Evolutionary conservation across 2,888 invertebrate species (phyloP).

Genomic region (Prosopocoilus inquinatus): DNA sequence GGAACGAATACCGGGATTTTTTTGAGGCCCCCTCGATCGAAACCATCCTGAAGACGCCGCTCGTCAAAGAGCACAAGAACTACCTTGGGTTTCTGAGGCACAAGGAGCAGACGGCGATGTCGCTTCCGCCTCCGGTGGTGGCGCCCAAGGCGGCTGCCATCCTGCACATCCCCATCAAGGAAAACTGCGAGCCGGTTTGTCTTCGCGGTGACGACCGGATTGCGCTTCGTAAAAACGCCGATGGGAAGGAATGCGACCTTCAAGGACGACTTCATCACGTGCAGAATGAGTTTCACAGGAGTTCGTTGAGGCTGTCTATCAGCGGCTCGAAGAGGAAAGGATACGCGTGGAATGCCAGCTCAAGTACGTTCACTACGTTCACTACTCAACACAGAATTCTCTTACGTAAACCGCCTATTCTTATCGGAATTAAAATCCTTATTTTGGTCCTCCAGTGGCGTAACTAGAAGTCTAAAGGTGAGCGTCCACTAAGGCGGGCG

Average conservation of each 20-base stretch:
- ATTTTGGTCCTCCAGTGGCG: too few species aligned
- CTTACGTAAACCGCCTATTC: too few species aligned
- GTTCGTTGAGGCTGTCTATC: conserved; percentile 41
- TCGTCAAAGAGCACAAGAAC: conserved; percentile 30
- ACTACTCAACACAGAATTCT: too few species aligned
- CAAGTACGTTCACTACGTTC: too few species aligned
- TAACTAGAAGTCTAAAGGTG: too few species aligned
- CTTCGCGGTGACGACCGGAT: conserved; percentile 37
- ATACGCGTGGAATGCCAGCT: too few species aligned
- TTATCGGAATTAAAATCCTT: too few species aligned
- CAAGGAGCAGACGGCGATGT: conserved; percentile 31
- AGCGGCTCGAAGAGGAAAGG: conserved; percentile 32
- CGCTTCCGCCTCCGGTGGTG: conserved; percentile 53
- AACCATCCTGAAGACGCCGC: conserved; percentile 47
- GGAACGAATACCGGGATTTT: conserved; percentile 12
- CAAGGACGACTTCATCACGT: conserved; percentile 25
- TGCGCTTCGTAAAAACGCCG: conserved; percentile 28
- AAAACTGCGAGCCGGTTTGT: conserved; percentile 35
- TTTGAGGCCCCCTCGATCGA: conserved; percentile 26
- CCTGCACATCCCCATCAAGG: conserved; percentile 55
- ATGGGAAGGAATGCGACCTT: conserved; percentile 34
- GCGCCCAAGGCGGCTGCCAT: conserved; percentile 64
- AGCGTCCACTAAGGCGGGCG: too few species aligned
- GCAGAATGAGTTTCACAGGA: conserved; percentile 40
- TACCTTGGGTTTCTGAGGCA: conserved; percentile 30